Conservation (phyloP, 1,140 invertebrate species). For the Atopsyche davidsoni region DNA sequence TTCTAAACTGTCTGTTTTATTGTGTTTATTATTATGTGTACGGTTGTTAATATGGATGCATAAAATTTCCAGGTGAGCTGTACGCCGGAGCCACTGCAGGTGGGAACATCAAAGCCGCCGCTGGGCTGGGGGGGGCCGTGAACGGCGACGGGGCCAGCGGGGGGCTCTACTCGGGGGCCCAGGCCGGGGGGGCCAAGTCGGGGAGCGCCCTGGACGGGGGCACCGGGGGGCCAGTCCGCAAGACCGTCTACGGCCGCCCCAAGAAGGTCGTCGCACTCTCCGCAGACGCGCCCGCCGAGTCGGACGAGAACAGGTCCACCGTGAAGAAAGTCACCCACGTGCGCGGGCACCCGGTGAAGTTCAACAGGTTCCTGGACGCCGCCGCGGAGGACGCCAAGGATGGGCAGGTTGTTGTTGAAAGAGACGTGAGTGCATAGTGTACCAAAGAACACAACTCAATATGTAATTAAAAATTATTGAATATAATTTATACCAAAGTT, state of each 20-base stretch:
- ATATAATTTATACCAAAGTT: no score
- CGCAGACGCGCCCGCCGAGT: not conserved
- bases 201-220: constrained; percentile 12
- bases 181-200: constrained; percentile 7
- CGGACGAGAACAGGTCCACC: not conserved
- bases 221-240: constrained; percentile 13
- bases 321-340: constrained; percentile 3
- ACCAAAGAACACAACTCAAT: not conserved
- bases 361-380: constrained; percentile 7
- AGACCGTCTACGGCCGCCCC: constrained; percentile 5
- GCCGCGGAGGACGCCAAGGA: not conserved
- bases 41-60: not conserved
- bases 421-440: not conserved
- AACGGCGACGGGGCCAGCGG: constrained; percentile 25
- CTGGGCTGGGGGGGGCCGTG: constrained; percentile 40
- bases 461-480: no score
- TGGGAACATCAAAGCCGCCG: constrained; percentile 39
- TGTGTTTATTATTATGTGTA: not conserved
- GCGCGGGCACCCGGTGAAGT: constrained; percentile 16
- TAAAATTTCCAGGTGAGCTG: constrained; percentile 35
- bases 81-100: constrained; percentile 46
- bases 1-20: no score
- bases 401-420: not conserved
- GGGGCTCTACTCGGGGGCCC: constrained; percentile 20
- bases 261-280: constrained; percentile 2